A percentile compares a stretch with the other conserved stretches of the same genome.
phyloP scores from a whole-genome alignment of 2,797 vertebrate species.

The Fratercula arctica region DNA sequence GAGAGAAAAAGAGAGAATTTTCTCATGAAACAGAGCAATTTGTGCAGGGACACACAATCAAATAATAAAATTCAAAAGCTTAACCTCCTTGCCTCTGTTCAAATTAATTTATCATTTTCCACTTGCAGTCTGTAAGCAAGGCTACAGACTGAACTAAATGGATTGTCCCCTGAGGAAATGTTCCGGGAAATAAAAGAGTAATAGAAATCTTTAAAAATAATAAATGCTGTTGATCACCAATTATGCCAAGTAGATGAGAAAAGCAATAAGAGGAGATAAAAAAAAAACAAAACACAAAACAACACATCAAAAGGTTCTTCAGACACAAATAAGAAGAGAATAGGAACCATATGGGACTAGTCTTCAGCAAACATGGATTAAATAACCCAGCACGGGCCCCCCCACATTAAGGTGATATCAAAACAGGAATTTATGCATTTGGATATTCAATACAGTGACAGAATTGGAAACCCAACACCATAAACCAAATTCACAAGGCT shows the following conservation, averaged over 20 bases:
- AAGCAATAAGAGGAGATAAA: neutral
- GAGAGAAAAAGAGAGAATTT: neutral
- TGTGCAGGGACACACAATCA: neutral
- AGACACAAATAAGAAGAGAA: neutral
- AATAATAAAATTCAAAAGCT: constrained; percentile 16
- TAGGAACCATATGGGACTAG: neutral
- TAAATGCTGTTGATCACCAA: neutral
- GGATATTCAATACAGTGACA: neutral
- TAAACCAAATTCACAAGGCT: neutral
- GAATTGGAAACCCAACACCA: neutral
- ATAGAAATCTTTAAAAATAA: constrained; percentile 8
- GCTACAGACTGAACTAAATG: neutral
- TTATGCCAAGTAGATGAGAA: neutral
- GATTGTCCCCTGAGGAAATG: neutral
- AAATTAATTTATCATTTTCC: constrained; percentile 35
- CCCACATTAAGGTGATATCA: neutral
- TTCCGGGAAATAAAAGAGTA: neutral
- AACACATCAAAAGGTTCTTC: neutral
- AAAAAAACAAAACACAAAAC: neutral
- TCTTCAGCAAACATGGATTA: neutral
- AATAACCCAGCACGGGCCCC: neutral
- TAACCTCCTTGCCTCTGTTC: neutral
- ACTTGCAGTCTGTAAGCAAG: constrained; percentile 21
- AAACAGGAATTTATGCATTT: neutral
- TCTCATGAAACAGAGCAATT: neutral